Percentiles rank a stretch among this genome's conserved stretches.
Conservation (phyloP, 2,113 vertebrate genomes). For the Hippocampus zosterae region DNA sequence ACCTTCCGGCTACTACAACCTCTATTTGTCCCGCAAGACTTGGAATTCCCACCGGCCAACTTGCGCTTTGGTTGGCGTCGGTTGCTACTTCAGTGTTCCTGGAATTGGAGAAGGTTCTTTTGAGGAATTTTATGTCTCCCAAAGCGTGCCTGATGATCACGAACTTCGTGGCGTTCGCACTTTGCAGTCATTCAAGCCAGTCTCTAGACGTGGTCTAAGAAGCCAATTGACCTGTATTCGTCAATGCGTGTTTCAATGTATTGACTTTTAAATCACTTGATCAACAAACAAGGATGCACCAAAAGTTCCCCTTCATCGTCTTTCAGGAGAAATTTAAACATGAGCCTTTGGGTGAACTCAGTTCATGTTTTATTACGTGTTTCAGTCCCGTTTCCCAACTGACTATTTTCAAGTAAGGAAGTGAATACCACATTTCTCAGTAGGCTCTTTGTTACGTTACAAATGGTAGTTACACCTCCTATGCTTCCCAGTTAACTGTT, state of each 20-base stretch:
- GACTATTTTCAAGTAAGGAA: no score
- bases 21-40: not conserved
- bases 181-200: not conserved
- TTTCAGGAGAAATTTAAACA: not conserved
- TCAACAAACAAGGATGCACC: slow-evolving; percentile 50
- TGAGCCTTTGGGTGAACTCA: not conserved
- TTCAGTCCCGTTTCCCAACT: no score
- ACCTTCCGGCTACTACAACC: not conserved
- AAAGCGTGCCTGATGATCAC: not conserved
- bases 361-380: no score
- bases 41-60: not conserved
- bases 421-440: no score
- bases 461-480: no score
- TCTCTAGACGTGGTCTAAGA: not conserved
- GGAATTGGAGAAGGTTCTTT: not conserved
- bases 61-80: not conserved
- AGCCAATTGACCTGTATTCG: not conserved
- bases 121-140: not conserved
- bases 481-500: no score
- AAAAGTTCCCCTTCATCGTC: not conserved
- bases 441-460: no score
- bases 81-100: not conserved
- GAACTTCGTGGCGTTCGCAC: not conserved
- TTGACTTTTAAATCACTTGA: slow-evolving; percentile 47
- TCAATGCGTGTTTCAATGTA: not conserved